Conservation (phyloP, 2,797 vertebrate species). For the Leptatherina wallacei region DNA sequence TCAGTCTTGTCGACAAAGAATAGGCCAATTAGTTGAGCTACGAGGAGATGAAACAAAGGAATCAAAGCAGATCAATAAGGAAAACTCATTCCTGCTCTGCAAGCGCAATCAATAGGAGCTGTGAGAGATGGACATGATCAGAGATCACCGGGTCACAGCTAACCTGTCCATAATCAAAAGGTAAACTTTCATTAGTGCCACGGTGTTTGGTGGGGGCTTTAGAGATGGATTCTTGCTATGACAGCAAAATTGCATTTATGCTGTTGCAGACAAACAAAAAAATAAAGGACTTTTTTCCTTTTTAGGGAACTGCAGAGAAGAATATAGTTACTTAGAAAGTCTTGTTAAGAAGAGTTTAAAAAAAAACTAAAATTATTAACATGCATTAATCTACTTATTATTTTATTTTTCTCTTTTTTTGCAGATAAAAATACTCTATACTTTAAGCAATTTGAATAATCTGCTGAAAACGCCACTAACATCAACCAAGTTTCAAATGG, state of each 20-base stretch:
- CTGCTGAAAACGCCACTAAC: neutral
- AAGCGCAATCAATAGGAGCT: conserved; percentile 60
- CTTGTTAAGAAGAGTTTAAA: neutral
- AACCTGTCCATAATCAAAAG: conserved; percentile 60
- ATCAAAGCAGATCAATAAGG: conserved; percentile 80
- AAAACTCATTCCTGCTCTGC: conserved; percentile 55
- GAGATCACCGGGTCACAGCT: conserved; percentile 46
- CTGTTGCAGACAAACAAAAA: neutral
- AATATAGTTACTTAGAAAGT: neutral
- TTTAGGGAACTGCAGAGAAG: neutral
- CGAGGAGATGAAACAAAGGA: conserved; percentile 74
- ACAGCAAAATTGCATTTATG: conserved; percentile 6
- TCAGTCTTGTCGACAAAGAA: conserved; percentile 77
- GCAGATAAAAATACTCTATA: neutral
- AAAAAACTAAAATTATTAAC: no score
- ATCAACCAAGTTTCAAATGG: neutral
- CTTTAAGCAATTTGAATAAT: neutral
- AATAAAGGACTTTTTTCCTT: neutral
- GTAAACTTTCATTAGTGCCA: conserved; percentile 45
- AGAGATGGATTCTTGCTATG: neutral
- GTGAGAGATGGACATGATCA: conserved; percentile 45
- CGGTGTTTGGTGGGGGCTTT: neutral
- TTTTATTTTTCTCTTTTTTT: neutral
- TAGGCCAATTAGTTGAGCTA: conserved; percentile 77
- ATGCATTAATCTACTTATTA: no score